Evolutionary conservation across 2,888 invertebrate species (phyloP).

Genomic region (Oscheius sp.): DNA sequence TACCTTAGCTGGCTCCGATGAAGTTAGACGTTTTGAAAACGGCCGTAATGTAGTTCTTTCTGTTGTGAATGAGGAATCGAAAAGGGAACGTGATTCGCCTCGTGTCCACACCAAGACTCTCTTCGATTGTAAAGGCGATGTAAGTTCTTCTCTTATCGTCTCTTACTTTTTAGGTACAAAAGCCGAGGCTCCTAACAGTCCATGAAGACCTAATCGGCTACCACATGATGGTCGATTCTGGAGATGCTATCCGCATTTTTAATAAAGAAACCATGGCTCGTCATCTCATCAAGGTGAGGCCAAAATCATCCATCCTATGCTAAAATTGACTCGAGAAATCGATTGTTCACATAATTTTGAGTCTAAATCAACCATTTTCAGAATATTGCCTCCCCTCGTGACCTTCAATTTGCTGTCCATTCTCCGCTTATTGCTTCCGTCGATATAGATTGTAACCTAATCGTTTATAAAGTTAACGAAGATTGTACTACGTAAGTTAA

Average conservation of each 20-base stretch:
- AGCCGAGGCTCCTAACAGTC: conserved; percentile 50
- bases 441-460: conserved; percentile 56
- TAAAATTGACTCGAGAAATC: background rate
- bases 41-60: conserved; percentile 60
- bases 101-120: conserved; percentile 56
- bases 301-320: too few relatives aligned
- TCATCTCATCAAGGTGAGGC: conserved; percentile 56
- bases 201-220: conserved; percentile 57
- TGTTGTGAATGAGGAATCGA: conserved; percentile 33
- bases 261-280: conserved; percentile 49
- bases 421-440: conserved; percentile 61
- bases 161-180: background rate
- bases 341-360: background rate
- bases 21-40: conserved; percentile 50
- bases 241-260: conserved; percentile 51
- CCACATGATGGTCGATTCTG: conserved; percentile 51
- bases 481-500: conserved; percentile 32
- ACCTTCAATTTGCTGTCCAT: conserved; percentile 61
- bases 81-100: conserved; percentile 60
- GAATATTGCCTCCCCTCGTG: conserved; percentile 46
- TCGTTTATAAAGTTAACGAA: conserved; percentile 57
- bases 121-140: conserved; percentile 63
- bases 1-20: conserved; percentile 45
- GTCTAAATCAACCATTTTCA: conserved; percentile 38
- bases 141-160: conserved; percentile 11